Conservation (phyloP, 2,888 invertebrate species). For the Mimachlamys varia region DNA sequence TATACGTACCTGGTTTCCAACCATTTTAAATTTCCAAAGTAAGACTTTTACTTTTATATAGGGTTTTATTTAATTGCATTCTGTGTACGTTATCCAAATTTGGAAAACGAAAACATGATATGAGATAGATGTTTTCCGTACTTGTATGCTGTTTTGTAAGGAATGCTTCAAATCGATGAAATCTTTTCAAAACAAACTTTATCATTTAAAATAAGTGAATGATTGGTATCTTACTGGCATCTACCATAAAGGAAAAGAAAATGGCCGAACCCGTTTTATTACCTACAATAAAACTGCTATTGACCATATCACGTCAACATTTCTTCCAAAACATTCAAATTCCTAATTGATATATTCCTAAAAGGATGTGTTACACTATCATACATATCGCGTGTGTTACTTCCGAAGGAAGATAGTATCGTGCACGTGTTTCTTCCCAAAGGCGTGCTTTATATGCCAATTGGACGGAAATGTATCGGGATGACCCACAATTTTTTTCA, state of each 20-base stretch:
- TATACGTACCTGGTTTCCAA: too few species aligned
- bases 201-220: too few species aligned
- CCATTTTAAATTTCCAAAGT: too few species aligned
- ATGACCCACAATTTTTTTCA: background rate
- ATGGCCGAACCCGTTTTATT: background rate
- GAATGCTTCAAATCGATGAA: background rate
- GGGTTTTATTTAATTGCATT: too few species aligned
- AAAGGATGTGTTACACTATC: background rate
- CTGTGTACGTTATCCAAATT: too few species aligned
- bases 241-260: background rate
- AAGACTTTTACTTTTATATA: too few species aligned
- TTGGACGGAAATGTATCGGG: background rate
- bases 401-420: background rate
- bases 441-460: background rate
- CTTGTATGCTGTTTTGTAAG: too few species aligned
- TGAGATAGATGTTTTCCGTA: too few species aligned
- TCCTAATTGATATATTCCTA: background rate
- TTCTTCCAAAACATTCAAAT: background rate
- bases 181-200: too few species aligned
- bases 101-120: too few species aligned
- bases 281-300: background rate
- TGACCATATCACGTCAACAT: background rate
- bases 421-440: background rate
- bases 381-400: background rate
- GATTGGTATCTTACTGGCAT: background rate